Evolutionary conservation across 2,113 vertebrate genomes (phyloP).

Genomic region (Nothobranchius furzeri): DNA sequence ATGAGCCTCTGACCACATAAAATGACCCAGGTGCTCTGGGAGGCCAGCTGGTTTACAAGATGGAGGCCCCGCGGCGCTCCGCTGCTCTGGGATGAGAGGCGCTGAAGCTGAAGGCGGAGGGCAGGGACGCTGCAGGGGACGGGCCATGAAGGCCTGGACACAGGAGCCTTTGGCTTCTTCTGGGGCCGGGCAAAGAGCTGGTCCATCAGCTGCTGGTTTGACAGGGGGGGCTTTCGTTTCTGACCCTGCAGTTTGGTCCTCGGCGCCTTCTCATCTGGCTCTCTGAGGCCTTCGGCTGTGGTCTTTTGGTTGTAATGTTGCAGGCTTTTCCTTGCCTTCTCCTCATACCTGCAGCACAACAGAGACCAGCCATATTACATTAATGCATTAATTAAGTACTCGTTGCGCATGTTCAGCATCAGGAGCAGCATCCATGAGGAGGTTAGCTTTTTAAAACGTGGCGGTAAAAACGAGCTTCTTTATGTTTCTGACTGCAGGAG

Average conservation of each 20-base stretch:
- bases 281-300: slow-evolving; percentile 42
- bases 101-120: slow-evolving; percentile 77
- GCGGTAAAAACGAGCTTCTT: too few species aligned
- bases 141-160: slow-evolving; percentile 67
- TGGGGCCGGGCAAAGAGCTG: slow-evolving; percentile 79
- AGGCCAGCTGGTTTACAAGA: slow-evolving; percentile 84
- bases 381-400: too few species aligned
- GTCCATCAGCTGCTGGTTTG: slow-evolving; percentile 88
- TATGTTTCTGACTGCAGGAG: not conserved
- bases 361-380: not conserved
- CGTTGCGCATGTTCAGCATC: too few species aligned
- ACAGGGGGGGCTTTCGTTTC: slow-evolving; percentile 80
- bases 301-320: slow-evolving; percentile 83
- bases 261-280: slow-evolving; percentile 17
- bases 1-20: slow-evolving; percentile 83
- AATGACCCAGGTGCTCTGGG: slow-evolving; percentile 89
- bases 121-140: slow-evolving; percentile 84
- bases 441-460: too few species aligned
- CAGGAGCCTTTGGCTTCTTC: slow-evolving; percentile 73
- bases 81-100: slow-evolving; percentile 61
- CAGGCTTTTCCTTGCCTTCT: slow-evolving; percentile 84
- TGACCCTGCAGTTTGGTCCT: slow-evolving; percentile 69
- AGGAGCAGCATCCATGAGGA: too few species aligned
- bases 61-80: slow-evolving; percentile 69
- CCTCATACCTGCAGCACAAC: slow-evolving; percentile 81